A percentile compares a stretch with the other conserved stretches of the same genome.
Conservation (phyloP, 2,888 invertebrate genomes). For the Perizoma flavofasciatum region DNA sequence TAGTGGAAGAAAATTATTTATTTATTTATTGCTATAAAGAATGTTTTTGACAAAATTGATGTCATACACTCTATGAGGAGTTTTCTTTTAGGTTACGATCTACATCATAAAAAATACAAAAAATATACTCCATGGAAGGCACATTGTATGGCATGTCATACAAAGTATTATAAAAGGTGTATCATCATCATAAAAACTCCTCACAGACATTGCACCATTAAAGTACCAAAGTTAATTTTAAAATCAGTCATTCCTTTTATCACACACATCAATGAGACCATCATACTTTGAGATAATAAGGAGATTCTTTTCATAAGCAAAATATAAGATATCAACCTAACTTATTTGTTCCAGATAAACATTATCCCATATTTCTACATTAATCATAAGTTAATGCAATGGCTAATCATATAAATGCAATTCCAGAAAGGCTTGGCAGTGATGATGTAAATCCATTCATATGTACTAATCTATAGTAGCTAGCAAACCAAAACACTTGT, state of each 20-base stretch:
- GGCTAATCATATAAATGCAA: slow-evolving; percentile 27
- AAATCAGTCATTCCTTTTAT: slow-evolving; percentile 72
- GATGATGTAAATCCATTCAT: slow-evolving; percentile 12
- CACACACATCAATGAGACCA: slow-evolving; percentile 52
- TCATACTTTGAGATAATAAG: slow-evolving; percentile 13
- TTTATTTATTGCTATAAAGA: slow-evolving; percentile 64
- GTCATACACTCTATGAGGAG: slow-evolving; percentile 60
- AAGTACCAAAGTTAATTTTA: slow-evolving; percentile 47
- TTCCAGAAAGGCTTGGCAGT: slow-evolving; percentile 25
- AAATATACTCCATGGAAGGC: slow-evolving; percentile 57
- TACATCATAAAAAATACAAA: slow-evolving; percentile 24
- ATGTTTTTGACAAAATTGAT: slow-evolving; percentile 62
- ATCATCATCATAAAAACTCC: slow-evolving; percentile 42
- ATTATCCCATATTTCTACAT: slow-evolving; percentile 17
- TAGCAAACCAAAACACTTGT: no score
- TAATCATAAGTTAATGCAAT: slow-evolving; percentile 21
- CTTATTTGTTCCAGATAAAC: slow-evolving; percentile 23
- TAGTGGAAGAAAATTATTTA: slow-evolving; percentile 55
- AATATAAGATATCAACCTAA: slow-evolving; percentile 16
- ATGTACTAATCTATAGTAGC: not conserved
- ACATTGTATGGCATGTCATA: slow-evolving; percentile 49
- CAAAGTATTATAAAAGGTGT: slow-evolving; percentile 34
- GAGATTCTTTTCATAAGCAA: slow-evolving; percentile 29
- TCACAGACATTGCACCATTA: slow-evolving; percentile 58
- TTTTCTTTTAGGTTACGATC: not conserved